Evolutionary conservation across 2,888 invertebrate species (phyloP).

Genomic region (Cinara cedri): DNA sequence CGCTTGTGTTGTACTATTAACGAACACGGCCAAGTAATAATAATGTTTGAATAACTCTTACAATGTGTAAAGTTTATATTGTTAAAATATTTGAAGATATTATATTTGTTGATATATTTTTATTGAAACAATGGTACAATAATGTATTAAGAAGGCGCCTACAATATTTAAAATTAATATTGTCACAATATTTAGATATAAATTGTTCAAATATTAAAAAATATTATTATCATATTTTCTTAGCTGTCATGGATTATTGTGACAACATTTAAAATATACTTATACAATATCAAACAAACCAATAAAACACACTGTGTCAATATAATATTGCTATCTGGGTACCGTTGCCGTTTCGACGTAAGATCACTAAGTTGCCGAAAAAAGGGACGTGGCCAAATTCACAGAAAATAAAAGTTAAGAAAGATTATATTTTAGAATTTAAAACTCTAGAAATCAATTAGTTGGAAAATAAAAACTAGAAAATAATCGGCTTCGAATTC

Average conservation of each 20-base stretch:
- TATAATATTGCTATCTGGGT: no score
- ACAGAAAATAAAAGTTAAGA: no score
- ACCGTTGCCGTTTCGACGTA: no score
- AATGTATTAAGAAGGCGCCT: neutral
- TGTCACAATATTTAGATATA: neutral
- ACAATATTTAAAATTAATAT: neutral
- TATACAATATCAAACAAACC: neutral
- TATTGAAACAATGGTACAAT: neutral
- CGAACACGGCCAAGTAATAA: no score
- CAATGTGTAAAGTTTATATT: conserved; percentile 1
- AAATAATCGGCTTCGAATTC: no score
- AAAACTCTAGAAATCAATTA: no score
- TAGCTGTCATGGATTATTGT: conserved; percentile 1
- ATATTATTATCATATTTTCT: neutral
- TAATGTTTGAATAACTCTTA: neutral
- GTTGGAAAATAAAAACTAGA: no score
- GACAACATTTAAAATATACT: conserved; percentile 5
- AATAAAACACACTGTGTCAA: neutral
- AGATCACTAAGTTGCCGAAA: no score
- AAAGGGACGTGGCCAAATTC: no score
- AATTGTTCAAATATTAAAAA: neutral
- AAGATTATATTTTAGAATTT: no score
- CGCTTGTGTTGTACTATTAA: no score
- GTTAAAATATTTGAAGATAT: neutral
- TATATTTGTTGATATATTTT: no score